A percentile compares a stretch with the other conserved stretches of the same genome.
phyloP scores from a whole-genome alignment of 2,888 invertebrate genomes.

The Didymodactylos carnosus region DNA sequence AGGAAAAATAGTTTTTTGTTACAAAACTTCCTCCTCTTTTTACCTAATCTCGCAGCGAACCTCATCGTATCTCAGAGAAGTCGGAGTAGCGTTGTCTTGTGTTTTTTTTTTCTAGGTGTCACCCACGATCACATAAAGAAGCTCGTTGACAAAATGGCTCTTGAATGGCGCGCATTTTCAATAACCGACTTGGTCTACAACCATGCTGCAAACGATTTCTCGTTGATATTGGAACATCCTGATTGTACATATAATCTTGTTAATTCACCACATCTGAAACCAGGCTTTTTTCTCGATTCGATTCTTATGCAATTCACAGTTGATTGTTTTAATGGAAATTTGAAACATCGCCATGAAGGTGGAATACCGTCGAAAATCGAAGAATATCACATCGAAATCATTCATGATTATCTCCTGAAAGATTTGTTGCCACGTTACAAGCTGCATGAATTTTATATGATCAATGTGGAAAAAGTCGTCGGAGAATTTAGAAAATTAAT shows the following conservation, averaged over 20 bases:
- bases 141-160: slow-evolving; percentile 54
- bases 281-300: slow-evolving; percentile 77
- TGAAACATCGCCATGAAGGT: too few relatives aligned
- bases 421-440: not conserved
- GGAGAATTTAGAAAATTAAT: not conserved
- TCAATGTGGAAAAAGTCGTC: not conserved
- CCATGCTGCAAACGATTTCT: slow-evolving; percentile 83
- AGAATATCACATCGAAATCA: not conserved
- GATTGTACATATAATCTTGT: slow-evolving; percentile 73
- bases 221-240: slow-evolving; percentile 67
- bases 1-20: too few relatives aligned
- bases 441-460: not conserved
- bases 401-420: not conserved
- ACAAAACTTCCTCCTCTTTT: too few relatives aligned
- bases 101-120: too few relatives aligned
- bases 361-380: not conserved
- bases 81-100: too few relatives aligned
- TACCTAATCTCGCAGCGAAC: too few relatives aligned
- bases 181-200: slow-evolving; percentile 91
- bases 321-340: not conserved
- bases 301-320: slow-evolving; percentile 26
- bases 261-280: slow-evolving; percentile 74
- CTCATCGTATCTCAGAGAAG: too few relatives aligned
- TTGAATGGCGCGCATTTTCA: slow-evolving; percentile 55
- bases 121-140: slow-evolving; percentile 45